Base-by-base conservation (phyloP, 2,113 vertebrate species). In the Ammodytes dubius region DNA sequence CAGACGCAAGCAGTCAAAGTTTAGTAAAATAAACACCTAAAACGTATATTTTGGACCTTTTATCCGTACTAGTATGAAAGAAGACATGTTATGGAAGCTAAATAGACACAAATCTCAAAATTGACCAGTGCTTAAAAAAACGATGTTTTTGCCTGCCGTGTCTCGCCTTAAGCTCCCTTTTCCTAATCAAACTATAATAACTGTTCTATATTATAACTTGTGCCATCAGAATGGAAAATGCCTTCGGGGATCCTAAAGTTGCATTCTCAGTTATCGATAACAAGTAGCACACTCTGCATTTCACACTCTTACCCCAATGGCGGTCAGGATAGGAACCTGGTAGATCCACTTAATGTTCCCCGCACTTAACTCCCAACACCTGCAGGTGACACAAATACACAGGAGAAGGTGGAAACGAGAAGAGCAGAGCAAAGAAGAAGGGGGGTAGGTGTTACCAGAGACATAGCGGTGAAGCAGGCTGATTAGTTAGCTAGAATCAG, bases 261-360 rank as follows among this genome's bases (percentile, higher is more conserved):
- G 1, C 9, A 63, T 47, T 59, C 6, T 68, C 11, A 52, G 17
- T 14, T 3, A 19, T 17, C 4, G 3, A 45, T 13, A 42, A 3
- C 8, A 68, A 81, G 46, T 13, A 45, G 3, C 8, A 69, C 70
- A 42, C 11, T 3, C 11, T 17, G 9, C 10, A 4, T 77, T 43
- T 57, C 47, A 60, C 27, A 65, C 12, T 92, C 96, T 96, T 92
- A 97, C 97, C 92, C 95, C 96, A 10, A 97, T 96, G 60, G 97
- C 96, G 80, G 93, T 95, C 87, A 97, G 88, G 76, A 97, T 97
- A 50, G 97, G 97, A 45, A 95, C 95, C 88, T 97, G 96, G 70
- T 97, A 97, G 87, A 97, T 97, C 97, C 97, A 97, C 81, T 96
- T 97, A 63, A 96, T 91, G 74, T 95, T 95, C 35, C 95, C 96